phyloP scores from a whole-genome alignment of 2,113 vertebrate genomes.

The Centrocercus urophasianus region DNA sequence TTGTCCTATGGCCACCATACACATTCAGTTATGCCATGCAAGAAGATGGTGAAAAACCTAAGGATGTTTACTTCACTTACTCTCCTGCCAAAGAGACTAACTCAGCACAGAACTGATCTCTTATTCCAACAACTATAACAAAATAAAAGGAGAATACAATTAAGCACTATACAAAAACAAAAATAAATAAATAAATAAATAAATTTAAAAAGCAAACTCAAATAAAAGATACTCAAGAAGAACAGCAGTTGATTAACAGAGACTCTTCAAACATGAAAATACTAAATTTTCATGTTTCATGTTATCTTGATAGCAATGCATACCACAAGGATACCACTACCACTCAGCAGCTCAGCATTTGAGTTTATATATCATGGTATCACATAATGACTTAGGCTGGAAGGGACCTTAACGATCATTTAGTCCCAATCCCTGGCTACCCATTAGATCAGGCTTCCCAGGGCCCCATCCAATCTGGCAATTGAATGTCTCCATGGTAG shows the following conservation, averaged over 20 bases:
- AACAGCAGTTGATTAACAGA: not conserved
- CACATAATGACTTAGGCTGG: not conserved
- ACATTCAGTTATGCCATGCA: not conserved
- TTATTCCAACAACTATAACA: not conserved
- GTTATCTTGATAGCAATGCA: not conserved
- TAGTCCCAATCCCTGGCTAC: not conserved
- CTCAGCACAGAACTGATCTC: not conserved
- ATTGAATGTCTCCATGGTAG: not conserved
- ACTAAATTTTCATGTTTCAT: not conserved
- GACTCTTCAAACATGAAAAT: not conserved
- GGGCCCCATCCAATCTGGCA: not conserved
- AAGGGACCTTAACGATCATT: not conserved
- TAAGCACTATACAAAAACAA: not conserved
- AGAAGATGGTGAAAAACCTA: not conserved
- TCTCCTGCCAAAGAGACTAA: not conserved
- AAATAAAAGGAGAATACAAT: not conserved
- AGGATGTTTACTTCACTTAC: not conserved
- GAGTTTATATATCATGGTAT: not conserved
- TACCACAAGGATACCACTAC: not conserved
- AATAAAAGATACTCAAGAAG: not conserved
- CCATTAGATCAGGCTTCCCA: not conserved
- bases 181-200: not conserved
- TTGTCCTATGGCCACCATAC: not conserved
- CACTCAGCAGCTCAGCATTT: not conserved
- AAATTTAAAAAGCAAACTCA: not conserved